These are phyloP conservation scores for Microctonus brassicae DNA, from an alignment of 2,888 invertebrate genomes.

Conservation along the genomic window DNA sequence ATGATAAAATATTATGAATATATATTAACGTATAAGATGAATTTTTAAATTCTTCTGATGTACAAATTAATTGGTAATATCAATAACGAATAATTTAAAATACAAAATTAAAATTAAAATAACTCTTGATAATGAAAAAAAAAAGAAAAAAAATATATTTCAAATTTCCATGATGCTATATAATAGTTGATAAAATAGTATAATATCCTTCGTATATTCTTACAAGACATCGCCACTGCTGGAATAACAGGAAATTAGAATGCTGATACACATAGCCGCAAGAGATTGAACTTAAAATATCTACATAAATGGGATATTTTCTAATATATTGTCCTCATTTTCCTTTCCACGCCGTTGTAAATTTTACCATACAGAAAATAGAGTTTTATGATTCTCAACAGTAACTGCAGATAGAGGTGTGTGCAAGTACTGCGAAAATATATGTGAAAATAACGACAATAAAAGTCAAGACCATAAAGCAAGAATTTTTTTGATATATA, in stretches of 20 bases:
- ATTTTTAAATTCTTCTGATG: not conserved
- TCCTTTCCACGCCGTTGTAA: slow-evolving; percentile 1
- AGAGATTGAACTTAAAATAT: slow-evolving; percentile 38
- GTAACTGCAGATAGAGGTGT: not conserved
- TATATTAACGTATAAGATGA: not conserved
- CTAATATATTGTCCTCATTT: slow-evolving; percentile 21
- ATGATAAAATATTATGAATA: not conserved
- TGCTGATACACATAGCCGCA: slow-evolving; percentile 32
- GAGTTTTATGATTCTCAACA: not conserved
- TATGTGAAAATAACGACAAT: not conserved
- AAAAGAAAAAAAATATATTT: not conserved
- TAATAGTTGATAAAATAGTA: not conserved
- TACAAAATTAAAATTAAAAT: not conserved
- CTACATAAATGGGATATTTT: slow-evolving; percentile 28
- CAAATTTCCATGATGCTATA: not conserved
- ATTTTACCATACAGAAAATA: slow-evolving; percentile 3
- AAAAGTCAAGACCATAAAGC: slow-evolving; percentile 1
- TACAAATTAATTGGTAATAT: not conserved
- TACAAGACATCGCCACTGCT: not conserved
- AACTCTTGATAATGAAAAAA: not conserved
- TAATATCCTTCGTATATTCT: not conserved
- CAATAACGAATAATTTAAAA: not conserved
- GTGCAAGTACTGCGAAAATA: not conserved
- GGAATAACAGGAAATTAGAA: slow-evolving; percentile 45
- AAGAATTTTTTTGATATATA: not conserved